Conservation (phyloP, 2,888 invertebrate species). For the Drosophila affinis region DNA sequence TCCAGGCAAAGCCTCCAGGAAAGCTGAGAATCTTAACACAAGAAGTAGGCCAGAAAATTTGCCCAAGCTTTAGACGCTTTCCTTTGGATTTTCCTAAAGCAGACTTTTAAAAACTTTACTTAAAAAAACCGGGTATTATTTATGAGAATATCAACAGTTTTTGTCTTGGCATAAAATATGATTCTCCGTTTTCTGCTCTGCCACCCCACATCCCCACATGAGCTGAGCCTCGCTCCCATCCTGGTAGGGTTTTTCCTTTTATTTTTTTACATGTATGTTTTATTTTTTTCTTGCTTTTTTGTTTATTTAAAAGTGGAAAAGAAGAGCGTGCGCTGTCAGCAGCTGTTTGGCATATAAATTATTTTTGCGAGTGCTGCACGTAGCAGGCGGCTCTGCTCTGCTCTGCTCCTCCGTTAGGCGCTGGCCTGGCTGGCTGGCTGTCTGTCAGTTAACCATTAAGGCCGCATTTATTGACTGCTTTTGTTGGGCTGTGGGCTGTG, state of each 20-base stretch:
- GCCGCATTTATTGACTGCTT: constrained; percentile 54
- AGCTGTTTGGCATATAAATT: constrained; percentile 63
- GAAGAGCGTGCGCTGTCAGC: constrained; percentile 27
- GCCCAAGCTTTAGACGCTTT: too few species aligned
- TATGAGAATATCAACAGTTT: constrained; percentile 40
- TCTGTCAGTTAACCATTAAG: constrained; percentile 39
- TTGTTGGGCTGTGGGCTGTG: constrained; percentile 6
- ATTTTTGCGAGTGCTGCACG: constrained; percentile 32
- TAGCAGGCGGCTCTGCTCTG: constrained; percentile 29
- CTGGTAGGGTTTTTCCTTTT: constrained; percentile 23
- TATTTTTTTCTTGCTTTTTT: background rate
- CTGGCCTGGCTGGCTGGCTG: constrained; percentile 5
- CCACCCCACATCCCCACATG: constrained; percentile 1
- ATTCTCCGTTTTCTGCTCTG: constrained; percentile 2
- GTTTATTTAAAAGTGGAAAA: constrained; percentile 19
- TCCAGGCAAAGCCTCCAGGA: too few species aligned
- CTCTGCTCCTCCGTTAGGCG: constrained; percentile 30
- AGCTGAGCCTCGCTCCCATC: constrained; percentile 26
- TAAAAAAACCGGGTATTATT: constrained; percentile 30
- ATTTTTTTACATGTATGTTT: background rate
- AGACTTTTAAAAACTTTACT: constrained; percentile 11
- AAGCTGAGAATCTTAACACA: too few species aligned
- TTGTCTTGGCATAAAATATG: constrained; percentile 36
- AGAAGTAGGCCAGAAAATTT: too few species aligned
- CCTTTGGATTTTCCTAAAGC: background rate